These are phyloP conservation scores for Choloepus hoffmanni DNA, from an alignment of 2,113 vertebrate genomes.

Conservation along the genomic window DNA sequence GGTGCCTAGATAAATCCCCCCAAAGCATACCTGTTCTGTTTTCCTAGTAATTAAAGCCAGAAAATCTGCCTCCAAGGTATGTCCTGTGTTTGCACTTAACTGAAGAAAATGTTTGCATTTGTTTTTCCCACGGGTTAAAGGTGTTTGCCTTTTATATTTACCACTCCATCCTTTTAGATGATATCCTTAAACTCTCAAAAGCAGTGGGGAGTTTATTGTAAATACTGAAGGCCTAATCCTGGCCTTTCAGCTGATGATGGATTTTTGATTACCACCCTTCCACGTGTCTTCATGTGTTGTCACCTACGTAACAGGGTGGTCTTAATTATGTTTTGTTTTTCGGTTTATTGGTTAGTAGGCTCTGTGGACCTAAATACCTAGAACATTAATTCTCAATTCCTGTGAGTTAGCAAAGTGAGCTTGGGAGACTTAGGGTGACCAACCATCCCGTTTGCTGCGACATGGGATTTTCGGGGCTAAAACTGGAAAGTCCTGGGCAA, in stretches of 20 bases:
- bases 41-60: slow-evolving; percentile 44
- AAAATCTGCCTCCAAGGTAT: neutral
- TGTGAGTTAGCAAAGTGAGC: neutral
- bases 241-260: neutral
- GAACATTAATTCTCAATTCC: neutral
- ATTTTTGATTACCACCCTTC: neutral
- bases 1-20: neutral
- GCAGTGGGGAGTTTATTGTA: neutral
- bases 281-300: neutral
- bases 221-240: neutral
- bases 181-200: slow-evolving; percentile 11
- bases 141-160: neutral
- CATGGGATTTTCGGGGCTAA: neutral
- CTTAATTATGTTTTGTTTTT: neutral
- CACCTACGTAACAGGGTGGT: neutral
- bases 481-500: neutral
- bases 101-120: neutral
- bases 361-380: neutral
- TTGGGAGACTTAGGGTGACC: neutral
- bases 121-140: neutral
- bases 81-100: neutral
- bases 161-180: neutral
- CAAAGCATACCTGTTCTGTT: neutral
- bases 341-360: neutral
- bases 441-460: neutral